Evolutionary conservation across 1,140 invertebrate species (phyloP).

Genomic region (Aphidius gifuensis): DNA sequence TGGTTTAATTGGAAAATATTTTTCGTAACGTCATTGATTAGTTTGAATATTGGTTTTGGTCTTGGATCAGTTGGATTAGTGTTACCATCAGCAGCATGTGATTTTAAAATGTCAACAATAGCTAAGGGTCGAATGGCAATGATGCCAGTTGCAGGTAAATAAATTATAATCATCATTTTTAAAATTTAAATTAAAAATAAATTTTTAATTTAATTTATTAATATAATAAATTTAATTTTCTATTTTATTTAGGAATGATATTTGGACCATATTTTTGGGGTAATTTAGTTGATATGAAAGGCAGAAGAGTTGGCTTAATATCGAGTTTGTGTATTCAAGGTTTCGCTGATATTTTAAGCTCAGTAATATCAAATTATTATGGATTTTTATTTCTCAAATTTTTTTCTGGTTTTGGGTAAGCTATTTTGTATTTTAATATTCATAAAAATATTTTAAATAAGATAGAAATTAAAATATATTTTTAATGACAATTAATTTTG

Average conservation of each 20-base stretch:
- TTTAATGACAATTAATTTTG: too few species aligned
- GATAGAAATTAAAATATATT: too few species aligned
- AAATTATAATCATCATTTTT: neutral
- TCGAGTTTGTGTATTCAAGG: conserved; percentile 56
- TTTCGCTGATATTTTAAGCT: conserved; percentile 51
- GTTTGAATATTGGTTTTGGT: conserved; percentile 55
- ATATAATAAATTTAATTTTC: too few species aligned
- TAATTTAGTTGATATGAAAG: conserved; percentile 57
- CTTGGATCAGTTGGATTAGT: conserved; percentile 52
- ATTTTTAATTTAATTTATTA: too few species aligned
- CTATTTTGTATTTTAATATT: conserved; percentile 13
- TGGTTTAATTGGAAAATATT: conserved; percentile 56
- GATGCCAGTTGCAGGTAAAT: conserved; percentile 45
- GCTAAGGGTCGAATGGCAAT: conserved; percentile 57
- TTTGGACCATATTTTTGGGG: conserved; percentile 62
- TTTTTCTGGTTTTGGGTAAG: conserved; percentile 61
- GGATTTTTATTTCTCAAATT: conserved; percentile 58
- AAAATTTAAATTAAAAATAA: too few species aligned
- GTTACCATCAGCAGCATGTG: conserved; percentile 60
- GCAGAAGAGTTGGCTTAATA: conserved; percentile 54
- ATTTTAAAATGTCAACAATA: conserved; percentile 54
- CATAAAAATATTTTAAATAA: too few species aligned
- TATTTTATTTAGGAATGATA: conserved; percentile 48
- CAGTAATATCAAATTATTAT: conserved; percentile 57
- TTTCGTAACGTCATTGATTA: conserved; percentile 54